phyloP scores from a whole-genome alignment of 2,113 vertebrate genomes.

The Chaetops frenatus region DNA sequence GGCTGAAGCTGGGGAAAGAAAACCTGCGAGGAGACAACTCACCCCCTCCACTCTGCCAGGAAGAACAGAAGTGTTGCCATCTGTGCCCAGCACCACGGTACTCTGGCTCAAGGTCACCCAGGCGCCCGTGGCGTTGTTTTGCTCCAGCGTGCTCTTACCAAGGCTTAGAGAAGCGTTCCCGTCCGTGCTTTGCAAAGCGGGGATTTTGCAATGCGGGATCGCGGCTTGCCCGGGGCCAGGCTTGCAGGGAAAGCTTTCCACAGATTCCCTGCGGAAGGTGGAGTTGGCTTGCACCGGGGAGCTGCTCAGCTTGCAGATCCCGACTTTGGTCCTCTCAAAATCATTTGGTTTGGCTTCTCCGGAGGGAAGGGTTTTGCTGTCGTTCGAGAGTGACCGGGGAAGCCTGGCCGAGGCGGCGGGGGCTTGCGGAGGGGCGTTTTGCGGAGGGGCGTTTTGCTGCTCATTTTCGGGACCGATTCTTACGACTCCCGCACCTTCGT shows the following conservation, averaged over 20 bases:
- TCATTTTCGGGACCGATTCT: conserved; percentile 75
- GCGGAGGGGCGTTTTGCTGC: conserved; percentile 5
- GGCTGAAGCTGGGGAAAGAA: not conserved
- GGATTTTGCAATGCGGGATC: conserved; percentile 74
- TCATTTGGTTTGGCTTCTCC: conserved; percentile 76
- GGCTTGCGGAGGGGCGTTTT: conserved; percentile 25
- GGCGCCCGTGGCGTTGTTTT: conserved; percentile 80
- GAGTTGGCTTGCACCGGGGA: conserved; percentile 66
- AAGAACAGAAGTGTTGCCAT: conserved; percentile 90
- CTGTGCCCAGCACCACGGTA: conserved; percentile 90
- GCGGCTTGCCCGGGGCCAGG: conserved; percentile 33
- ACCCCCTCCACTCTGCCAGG: conserved; percentile 81
- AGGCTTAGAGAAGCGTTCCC: conserved; percentile 63
- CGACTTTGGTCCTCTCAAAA: conserved; percentile 75
- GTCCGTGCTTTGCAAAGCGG: conserved; percentile 71
- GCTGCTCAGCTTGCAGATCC: conserved; percentile 80
- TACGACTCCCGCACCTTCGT: conserved; percentile 66
- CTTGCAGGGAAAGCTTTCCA: conserved; percentile 59
- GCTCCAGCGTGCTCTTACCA: conserved; percentile 79
- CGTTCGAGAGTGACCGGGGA: conserved; percentile 69
- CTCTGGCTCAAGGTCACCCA: conserved; percentile 93
- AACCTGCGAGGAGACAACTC: conserved; percentile 56
- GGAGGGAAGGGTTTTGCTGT: conserved; percentile 73
- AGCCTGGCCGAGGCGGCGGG: conserved; percentile 47
- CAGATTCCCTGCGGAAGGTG: conserved; percentile 70